Evolutionary conservation across 1,140 invertebrate genomes (phyloP), one percentile per base, ranked within the genome.

Genomic region (Tetramorium alpestre): DNA sequence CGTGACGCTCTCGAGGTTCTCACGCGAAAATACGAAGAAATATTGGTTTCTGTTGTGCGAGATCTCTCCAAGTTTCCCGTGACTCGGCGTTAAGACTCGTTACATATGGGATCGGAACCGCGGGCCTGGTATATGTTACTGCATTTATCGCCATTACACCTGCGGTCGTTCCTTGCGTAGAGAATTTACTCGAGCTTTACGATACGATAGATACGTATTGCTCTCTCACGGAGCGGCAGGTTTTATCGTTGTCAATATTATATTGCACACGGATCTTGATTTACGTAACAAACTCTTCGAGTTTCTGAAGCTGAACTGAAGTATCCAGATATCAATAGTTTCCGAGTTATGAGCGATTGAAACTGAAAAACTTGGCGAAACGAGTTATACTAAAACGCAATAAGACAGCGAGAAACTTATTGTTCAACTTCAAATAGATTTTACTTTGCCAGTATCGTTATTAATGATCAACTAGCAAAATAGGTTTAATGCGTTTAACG

Each of bases 1-100:
- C 51, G 28, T 18, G 49, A 54, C 11, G 62, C 69, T 72, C 44
- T 33, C 38, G n/a, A 67, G 64, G n/a, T 22, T 47, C 33, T 70
- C 49, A 16, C 58, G 8, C 2, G 22, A 11, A 5, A 28, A 76
- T 4, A 38, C 41, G 18, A 25, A 56, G 49, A n/a, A 47, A 73
- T 51, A 54, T 65, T 47, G 70, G 85, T 85, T 87, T 78, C 44
- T 38, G 25, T 38, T 28, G 33, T 33, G n/a, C 28, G 76, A n/a
- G 44, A 51, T 44, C 8, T 44, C 8, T n/a, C 60, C 2, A 51
- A 64, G 47, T 38, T 78, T 65, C 11, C 25, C 38, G n/a, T 44
- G 44, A 65, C 28, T 51, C 18, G 44, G 8, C 58, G 25, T 47
- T 49, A n/a, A 44, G 58, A 22, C 28, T 65, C 62, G 13, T 18